Evolutionary conservation across 2,797 vertebrate species (phyloP).

Genomic region (Phoebastria nigripes): DNA sequence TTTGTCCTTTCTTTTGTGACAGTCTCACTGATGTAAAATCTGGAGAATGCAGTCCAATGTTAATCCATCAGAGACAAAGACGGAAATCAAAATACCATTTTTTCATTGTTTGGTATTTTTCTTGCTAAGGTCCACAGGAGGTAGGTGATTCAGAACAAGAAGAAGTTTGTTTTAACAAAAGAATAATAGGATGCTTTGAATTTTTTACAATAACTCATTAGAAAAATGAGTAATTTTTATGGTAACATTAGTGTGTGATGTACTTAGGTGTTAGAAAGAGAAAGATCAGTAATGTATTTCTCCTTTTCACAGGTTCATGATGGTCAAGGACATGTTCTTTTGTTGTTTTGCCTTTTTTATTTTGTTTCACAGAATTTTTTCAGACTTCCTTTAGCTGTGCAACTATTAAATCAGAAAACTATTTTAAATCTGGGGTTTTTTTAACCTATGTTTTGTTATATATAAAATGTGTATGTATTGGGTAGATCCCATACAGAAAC

Average conservation of each 20-base stretch:
- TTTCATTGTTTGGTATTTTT: background rate
- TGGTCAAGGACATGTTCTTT: background rate
- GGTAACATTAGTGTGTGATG: background rate
- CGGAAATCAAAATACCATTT: rapidly evolving
- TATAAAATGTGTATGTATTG: background rate
- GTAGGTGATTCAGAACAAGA: background rate
- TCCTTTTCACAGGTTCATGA: background rate
- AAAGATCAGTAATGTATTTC: background rate
- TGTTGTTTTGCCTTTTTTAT: background rate
- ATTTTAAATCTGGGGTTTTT: background rate
- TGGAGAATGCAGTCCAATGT: background rate
- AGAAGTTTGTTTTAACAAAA: background rate
- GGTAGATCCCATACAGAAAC: background rate
- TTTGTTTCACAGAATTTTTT: background rate
- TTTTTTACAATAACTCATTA: background rate
- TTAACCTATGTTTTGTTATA: rapidly evolving
- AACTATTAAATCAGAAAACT: background rate
- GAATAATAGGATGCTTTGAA: background rate
- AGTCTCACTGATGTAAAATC: background rate
- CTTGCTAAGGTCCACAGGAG: background rate
- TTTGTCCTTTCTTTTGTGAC: background rate
- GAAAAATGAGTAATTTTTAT: background rate
- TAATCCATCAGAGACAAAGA: background rate
- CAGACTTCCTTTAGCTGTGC: background rate
- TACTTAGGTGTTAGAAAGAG: background rate